Evolutionary conservation across 2,797 vertebrate species (phyloP).

Genomic region (Rhinella marina): DNA sequence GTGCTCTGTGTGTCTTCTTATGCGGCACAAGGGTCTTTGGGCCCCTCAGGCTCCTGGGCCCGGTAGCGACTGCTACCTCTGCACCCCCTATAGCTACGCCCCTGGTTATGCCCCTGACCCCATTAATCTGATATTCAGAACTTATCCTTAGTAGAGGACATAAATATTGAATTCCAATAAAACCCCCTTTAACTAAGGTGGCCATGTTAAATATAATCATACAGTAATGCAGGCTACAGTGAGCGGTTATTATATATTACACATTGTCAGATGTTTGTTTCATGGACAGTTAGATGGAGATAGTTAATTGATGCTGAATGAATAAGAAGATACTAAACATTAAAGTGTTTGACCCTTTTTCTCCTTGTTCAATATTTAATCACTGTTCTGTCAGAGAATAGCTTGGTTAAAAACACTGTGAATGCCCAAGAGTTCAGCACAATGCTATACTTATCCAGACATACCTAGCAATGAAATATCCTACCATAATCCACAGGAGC

Average conservation of each 20-base stretch:
- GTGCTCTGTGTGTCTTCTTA: no score
- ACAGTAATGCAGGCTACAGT: neutral
- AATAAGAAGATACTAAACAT: slow-evolving; percentile 28
- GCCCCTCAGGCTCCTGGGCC: no score
- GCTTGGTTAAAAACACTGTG: slow-evolving; percentile 15
- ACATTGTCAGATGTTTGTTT: neutral
- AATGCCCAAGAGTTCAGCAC: slow-evolving; percentile 37
- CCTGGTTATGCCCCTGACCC: no score
- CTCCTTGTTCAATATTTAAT: slow-evolving; percentile 54
- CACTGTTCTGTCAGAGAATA: slow-evolving; percentile 32
- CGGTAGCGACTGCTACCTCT: no score
- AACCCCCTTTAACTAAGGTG: no score
- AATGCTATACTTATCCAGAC: slow-evolving; percentile 23
- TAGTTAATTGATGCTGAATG: neutral
- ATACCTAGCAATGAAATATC: slow-evolving; percentile 14
- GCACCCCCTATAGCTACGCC: no score
- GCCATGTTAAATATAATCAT: neutral
- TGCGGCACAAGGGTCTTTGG: no score
- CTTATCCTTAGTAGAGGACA: no score
- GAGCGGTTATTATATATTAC: neutral
- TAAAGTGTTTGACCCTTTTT: slow-evolving; percentile 15
- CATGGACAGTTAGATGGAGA: neutral
- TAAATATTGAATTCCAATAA: no score
- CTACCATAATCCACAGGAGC: slow-evolving; percentile 2
- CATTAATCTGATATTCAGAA: no score